Base-by-base conservation (phyloP, 64 coral and sea anemone genomes). In the Stylophora pistillata region DNA sequence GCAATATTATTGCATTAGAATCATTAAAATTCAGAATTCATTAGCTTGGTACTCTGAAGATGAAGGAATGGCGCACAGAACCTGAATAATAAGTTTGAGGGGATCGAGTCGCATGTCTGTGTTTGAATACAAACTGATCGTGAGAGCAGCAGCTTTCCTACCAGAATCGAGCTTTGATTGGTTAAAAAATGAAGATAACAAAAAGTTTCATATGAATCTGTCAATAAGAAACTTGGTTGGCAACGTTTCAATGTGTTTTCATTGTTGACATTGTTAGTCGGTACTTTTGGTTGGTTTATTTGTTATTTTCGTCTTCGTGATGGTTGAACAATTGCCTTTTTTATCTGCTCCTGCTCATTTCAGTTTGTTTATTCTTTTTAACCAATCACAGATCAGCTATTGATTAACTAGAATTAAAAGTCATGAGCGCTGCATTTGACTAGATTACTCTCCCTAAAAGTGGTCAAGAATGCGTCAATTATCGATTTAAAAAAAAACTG, bases 361-460 rank as follows among this genome's bases (percentile, higher is more conserved):
- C 37, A 32, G 20, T 32, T 9, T 34, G 72, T 74, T 76, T 53
- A 31, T 59, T 69, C 20, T 13, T 47, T 54, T 84, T 21, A 12
- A 13, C 33, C 80, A 84, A 84, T 84, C 60, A 23, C 16, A 30
- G 66, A n/a, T 34, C 23, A 16, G 34, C 20, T 53, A 65, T 37
- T 10, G 21, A 54, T 70, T 84, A 28, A 82, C 18, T 47, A 70
- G 34, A 64, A 41, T 20, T 61, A 84, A 84, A 84, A 23, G 62
- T 76, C 73, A 52, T 2, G 4, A 6, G 21, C 0, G 20, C 18
- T 15, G 73, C 53, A 15, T n/a, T 20, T 53, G 15, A 53, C 60
- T 59, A 52, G 13, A 1, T 59, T 0, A 64, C 17, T 20, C n/a
- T 13, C 47, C 47, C 79, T 30, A 25, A 82, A 61, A 16, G 60